Evolutionary conservation across 2,797 vertebrate species (phyloP).

Genomic region (Phylloscopus collybita): DNA sequence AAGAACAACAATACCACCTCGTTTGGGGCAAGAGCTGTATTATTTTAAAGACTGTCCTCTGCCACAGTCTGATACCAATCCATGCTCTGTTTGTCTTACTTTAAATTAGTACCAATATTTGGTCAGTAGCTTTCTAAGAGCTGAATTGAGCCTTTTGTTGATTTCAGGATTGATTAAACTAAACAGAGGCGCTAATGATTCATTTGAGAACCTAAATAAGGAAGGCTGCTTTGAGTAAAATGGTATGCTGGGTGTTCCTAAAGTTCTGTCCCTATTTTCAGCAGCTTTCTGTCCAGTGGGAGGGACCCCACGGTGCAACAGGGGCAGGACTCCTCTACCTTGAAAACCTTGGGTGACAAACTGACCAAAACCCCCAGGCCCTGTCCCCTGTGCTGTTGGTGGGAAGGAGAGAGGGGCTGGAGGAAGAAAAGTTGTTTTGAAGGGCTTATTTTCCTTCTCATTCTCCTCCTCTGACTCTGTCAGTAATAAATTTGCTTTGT

Average conservation of each 20-base stretch:
- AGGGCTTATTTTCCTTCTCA: not conserved
- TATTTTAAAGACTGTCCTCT: not conserved
- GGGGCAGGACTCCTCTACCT: not conserved
- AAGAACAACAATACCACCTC: not conserved
- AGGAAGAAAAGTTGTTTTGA: not conserved
- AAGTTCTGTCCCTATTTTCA: not conserved
- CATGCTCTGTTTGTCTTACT: not conserved
- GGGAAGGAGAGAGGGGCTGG: not conserved
- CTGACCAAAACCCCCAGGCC: not conserved
- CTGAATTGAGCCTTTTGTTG: not conserved
- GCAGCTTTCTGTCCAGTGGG: not conserved
- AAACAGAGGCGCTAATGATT: not conserved
- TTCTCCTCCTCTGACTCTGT: not conserved
- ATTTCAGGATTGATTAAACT: not conserved
- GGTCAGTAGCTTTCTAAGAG: not conserved
- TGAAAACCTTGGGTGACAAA: accelerated
- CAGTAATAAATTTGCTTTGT: not conserved
- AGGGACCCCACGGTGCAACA: accelerated
- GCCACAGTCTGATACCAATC: not conserved
- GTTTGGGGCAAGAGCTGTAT: not conserved
- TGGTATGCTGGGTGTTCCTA: not conserved
- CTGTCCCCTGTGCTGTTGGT: accelerated
- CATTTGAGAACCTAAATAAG: not conserved
- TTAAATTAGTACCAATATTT: not conserved
- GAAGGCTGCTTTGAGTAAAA: not conserved